Percentiles rank a stretch among this genome's conserved stretches.
These are phyloP conservation scores for Chromoteleia sp. DNA, from an alignment of 2,888 invertebrate genomes.

Conservation along the genomic window DNA sequence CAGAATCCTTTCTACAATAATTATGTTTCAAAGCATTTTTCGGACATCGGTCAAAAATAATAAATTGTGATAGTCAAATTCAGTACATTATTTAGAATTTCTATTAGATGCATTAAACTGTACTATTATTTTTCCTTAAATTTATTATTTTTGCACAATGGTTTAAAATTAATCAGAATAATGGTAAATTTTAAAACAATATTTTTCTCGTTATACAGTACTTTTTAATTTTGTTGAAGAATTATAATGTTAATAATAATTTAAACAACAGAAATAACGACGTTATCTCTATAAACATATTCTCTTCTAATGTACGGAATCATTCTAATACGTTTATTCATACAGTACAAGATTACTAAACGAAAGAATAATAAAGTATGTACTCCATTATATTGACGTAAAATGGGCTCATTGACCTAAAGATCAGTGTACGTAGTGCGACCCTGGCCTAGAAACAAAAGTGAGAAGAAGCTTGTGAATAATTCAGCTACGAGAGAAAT, in stretches of 20 bases:
- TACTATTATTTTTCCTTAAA: too few species aligned
- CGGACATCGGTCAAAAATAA: too few species aligned
- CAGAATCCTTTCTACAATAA: too few species aligned
- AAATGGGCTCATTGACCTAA: slow-evolving; percentile 72
- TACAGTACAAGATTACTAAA: not conserved
- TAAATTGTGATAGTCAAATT: too few species aligned
- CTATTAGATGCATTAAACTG: too few species aligned
- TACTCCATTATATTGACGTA: slow-evolving; percentile 54
- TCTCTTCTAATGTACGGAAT: not conserved
- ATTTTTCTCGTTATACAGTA: not conserved
- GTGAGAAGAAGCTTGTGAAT: slow-evolving; percentile 83
- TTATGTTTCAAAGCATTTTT: too few species aligned
- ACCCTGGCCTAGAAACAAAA: slow-evolving; percentile 85
- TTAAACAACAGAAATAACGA: too few species aligned
- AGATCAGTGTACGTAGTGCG: slow-evolving; percentile 80
- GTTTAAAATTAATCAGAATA: too few species aligned
- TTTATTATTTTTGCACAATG: too few species aligned
- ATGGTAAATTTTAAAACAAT: too few species aligned
- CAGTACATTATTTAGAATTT: too few species aligned
- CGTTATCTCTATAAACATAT: not conserved
- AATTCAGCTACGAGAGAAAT: slow-evolving; percentile 83
- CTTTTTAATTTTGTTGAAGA: not conserved
- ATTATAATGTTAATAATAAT: too few species aligned
- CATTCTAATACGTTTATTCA: slow-evolving; percentile 2
- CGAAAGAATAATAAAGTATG: slow-evolving; percentile 41